Evolutionary conservation across 2,113 vertebrate species (phyloP), one percentile per base, ranked within the genome.

Genomic region (Mesembrinibis cayennensis): DNA sequence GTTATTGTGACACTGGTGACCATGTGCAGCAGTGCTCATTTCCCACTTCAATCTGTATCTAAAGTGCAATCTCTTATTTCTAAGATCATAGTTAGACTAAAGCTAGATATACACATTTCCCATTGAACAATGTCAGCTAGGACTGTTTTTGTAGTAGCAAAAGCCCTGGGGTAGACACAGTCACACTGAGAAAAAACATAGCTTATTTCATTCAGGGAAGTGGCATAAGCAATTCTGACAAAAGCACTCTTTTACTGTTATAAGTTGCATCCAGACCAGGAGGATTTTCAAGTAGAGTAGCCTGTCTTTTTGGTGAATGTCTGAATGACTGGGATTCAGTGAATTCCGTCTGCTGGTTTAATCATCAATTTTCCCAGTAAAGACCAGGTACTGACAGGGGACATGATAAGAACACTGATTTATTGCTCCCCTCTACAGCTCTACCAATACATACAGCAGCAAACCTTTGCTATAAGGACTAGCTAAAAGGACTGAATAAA

Each of bases 291-390:
- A 67, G 66, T 3, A 85, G 52, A 79, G 66, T 14, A 87, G 47
- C 73, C 73, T 87, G 78, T 84, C 81, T 59, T 50, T 74, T 67
- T 76, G 73, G 78, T 82, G 82, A 69, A 73, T 70, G 61, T 62
- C 77, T 76, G 56, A 61, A 77, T 71, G 73, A 52, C 72, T 72
- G 56, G 44, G 61, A 49, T 82, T 55, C 78, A 61, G 10, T 79
- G 78, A 79, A 72, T 95, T 82, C 84, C 17, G 2, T 61, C 89
- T 89, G 66, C 91, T 91, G 81, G n/a, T 95, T 96, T 96, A 90
- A 87, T 90, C 89, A 89, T 95, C 91, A 76, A 4, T 97, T 95
- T 94, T 87, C 69, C 87, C 73, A 71, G 59, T 81, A 94, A 94
- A 87, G 87, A 89, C 45, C 32, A 63, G 84, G 52, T 40, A 79